Evolutionary conservation across 2,113 vertebrate species (phyloP).

Genomic region (Ptilorrhoa leucosticta): DNA sequence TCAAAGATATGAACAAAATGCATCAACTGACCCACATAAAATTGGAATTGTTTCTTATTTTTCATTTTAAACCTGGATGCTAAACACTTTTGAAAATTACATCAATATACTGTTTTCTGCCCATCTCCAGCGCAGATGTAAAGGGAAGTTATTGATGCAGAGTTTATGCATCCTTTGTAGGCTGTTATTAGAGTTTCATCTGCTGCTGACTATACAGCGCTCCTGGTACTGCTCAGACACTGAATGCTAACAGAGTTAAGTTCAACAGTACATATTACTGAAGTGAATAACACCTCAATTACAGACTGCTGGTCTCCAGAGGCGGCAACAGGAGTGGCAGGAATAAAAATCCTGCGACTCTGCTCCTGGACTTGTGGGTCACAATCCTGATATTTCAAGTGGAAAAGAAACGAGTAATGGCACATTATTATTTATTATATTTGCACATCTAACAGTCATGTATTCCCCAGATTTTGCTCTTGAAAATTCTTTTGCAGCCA

Average conservation of each 20-base stretch:
- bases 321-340: neutral
- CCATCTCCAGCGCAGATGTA: neutral
- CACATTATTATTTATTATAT: neutral
- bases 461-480: neutral
- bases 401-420: neutral
- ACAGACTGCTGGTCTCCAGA: neutral
- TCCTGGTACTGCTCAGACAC: neutral
- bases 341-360: neutral
- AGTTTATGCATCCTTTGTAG: neutral
- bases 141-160: neutral
- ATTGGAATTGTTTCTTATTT: neutral
- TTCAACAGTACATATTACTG: neutral
- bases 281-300: conserved; percentile 7
- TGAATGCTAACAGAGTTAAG: neutral
- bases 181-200: conserved; percentile 33
- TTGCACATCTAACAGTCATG: neutral
- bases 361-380: neutral
- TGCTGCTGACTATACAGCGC: neutral
- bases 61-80: neutral
- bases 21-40: neutral
- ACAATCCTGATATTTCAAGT: neutral
- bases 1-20: neutral
- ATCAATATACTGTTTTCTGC: neutral
- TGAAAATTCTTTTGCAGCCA: neutral
- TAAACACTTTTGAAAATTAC: neutral